A percentile compares a stretch with the other conserved stretches of the same genome.
These are phyloP conservation scores for Falco biarmicus DNA, from an alignment of 2,797 vertebrate genomes.

Conservation along the genomic window DNA sequence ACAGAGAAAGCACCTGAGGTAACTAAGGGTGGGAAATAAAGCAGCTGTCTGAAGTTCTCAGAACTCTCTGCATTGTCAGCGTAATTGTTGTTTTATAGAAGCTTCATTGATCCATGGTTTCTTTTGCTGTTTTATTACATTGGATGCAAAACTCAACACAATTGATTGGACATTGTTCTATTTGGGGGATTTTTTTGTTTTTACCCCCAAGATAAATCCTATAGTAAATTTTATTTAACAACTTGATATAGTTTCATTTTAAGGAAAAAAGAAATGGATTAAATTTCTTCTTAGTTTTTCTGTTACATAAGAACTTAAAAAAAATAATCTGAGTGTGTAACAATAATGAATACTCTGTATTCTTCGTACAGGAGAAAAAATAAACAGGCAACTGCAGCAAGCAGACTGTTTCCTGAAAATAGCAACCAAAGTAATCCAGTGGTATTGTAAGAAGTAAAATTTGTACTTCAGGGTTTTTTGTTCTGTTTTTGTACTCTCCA, in stretches of 20 bases:
- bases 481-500: neutral
- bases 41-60: neutral
- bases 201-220: neutral
- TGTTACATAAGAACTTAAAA: neutral
- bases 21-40: neutral
- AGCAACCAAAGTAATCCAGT: neutral
- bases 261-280: neutral
- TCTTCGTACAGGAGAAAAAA: neutral
- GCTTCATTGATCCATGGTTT: neutral
- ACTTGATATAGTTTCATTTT: neutral
- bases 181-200: neutral
- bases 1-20: neutral
- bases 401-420: neutral
- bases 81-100: neutral
- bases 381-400: neutral
- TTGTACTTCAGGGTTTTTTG: rapidly evolving
- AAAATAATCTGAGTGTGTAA: neutral
- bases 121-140: neutral
- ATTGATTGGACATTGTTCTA: neutral
- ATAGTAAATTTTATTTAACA: neutral
- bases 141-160: neutral
- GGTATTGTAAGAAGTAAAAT: neutral
- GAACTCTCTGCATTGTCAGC: neutral
- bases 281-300: neutral
- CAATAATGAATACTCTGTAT: neutral